A percentile compares a stretch with the other conserved stretches of the same genome.
phyloP scores from a whole-genome alignment of 92 coral and sea anemone genomes.

The Umimayanthus chanpuru region DNA sequence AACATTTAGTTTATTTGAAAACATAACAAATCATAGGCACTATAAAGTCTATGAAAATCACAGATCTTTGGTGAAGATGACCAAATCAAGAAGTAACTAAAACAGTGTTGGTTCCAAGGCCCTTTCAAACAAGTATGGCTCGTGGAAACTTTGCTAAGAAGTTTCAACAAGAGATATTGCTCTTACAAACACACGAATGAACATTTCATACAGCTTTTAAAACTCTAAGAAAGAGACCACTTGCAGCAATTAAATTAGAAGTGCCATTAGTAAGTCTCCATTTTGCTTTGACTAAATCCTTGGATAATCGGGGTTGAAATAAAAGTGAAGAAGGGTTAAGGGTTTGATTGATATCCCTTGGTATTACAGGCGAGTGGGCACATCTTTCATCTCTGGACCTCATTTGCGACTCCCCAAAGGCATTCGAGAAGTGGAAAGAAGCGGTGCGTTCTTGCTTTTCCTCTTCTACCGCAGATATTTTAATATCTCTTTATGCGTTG shows the following conservation, averaged over 20 bases:
- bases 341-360: neutral
- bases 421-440: slow-evolving; percentile 80
- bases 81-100: neutral
- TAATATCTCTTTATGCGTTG: neutral
- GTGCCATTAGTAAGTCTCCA: neutral
- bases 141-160: neutral
- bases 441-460: slow-evolving; percentile 63
- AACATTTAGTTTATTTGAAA: too few relatives aligned
- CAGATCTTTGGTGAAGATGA: neutral
- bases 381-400: slow-evolving; percentile 85
- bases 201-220: neutral
- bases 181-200: too few relatives aligned
- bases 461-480: neutral
- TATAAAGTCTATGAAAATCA: neutral
- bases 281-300: neutral
- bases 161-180: too few relatives aligned
- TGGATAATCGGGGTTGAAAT: neutral
- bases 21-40: too few relatives aligned
- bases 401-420: slow-evolving; percentile 83
- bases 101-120: neutral
- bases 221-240: neutral
- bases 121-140: neutral
- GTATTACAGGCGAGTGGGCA: slow-evolving; percentile 79
- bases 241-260: neutral
- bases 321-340: neutral